Percentiles rank a stretch among this genome's conserved stretches.
phyloP scores from a whole-genome alignment of 2,113 vertebrate genomes.

The Syngnathus floridae region DNA sequence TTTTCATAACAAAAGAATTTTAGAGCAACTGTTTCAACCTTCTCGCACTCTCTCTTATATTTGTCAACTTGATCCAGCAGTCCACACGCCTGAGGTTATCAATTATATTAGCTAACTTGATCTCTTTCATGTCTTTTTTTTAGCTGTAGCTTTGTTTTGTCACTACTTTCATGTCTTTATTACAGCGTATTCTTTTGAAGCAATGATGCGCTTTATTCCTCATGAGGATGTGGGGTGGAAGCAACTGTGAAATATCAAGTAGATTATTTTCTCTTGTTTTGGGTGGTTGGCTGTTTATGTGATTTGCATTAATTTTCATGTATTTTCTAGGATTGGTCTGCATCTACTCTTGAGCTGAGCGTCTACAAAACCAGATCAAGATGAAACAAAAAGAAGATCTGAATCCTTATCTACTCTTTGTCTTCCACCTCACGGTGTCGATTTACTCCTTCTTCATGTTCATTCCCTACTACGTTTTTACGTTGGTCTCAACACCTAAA shows the following conservation, averaged over 20 bases:
- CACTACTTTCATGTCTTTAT: neutral
- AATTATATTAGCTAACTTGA: neutral
- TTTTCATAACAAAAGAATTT: neutral
- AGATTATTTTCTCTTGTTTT: constrained; percentile 14
- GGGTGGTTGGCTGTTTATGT: neutral
- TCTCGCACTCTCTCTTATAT: neutral
- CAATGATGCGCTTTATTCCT: neutral
- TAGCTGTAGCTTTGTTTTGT: neutral
- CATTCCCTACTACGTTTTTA: constrained; percentile 80
- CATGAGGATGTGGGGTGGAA: neutral
- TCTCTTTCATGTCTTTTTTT: neutral
- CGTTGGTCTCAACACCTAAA: constrained; percentile 10
- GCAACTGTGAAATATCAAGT: neutral
- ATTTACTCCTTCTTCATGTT: constrained; percentile 80
- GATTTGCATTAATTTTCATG: constrained; percentile 1
- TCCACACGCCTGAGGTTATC: constrained; percentile 1
- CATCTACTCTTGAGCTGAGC: neutral
- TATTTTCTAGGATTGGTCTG: constrained; percentile 3
- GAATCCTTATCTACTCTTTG: constrained; percentile 79
- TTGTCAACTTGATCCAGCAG: too few relatives aligned
- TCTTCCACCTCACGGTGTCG: constrained; percentile 80
- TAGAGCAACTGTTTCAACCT: neutral
- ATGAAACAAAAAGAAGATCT: constrained; percentile 89
- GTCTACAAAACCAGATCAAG: constrained; percentile 20
- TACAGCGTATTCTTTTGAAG: neutral